Conservation (phyloP, 2,888 invertebrate species). For the Adelognathus sp. region DNA sequence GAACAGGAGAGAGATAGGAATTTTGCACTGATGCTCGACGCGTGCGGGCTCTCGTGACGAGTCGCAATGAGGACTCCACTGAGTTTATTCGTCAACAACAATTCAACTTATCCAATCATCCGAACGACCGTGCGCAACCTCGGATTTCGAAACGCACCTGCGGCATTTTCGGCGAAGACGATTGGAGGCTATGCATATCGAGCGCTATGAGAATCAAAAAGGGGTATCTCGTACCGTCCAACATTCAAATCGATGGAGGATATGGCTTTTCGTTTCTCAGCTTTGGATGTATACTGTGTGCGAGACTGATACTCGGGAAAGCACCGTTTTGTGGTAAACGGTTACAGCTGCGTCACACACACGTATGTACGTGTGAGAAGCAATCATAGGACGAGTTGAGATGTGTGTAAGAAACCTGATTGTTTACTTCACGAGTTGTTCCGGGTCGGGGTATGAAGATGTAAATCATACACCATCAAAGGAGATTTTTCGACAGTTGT, state of each 20-base stretch:
- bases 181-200: background rate
- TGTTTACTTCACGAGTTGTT: slow-evolving; percentile 12
- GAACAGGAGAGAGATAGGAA: slow-evolving; percentile 31
- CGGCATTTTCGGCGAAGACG: slow-evolving; percentile 35
- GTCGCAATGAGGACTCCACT: slow-evolving; percentile 65
- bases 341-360: background rate
- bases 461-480: too few species aligned
- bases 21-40: slow-evolving; percentile 43
- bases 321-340: background rate
- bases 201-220: too few species aligned
- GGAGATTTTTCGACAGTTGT: too few species aligned
- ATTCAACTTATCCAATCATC: slow-evolving; percentile 72
- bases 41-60: slow-evolving; percentile 71
- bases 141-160: slow-evolving; percentile 26
- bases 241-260: too few species aligned
- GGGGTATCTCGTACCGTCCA: too few species aligned
- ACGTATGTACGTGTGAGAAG: background rate
- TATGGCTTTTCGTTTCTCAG: too few species aligned
- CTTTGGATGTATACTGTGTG: too few species aligned
- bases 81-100: slow-evolving; percentile 71
- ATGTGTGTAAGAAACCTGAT: slow-evolving; percentile 1
- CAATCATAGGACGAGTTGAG: background rate
- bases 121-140: slow-evolving; percentile 23
- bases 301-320: background rate
- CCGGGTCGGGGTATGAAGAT: background rate